These are phyloP conservation scores for Corvus cornix DNA, from an alignment of 2,113 vertebrate species.

Conservation along the genomic window DNA sequence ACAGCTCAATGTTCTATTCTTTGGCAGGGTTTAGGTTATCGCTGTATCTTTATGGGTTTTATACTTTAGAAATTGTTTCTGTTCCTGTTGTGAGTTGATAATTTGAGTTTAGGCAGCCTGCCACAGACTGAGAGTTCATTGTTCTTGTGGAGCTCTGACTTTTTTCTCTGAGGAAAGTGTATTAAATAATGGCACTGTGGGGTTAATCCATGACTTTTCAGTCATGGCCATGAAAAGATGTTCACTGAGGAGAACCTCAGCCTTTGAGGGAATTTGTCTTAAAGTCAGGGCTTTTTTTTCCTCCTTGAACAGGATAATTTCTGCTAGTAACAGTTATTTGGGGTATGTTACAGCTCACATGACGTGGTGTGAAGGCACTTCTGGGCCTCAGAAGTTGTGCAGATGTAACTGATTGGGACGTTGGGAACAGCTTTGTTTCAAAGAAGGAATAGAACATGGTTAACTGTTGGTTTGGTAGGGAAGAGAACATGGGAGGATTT, in stretches of 20 bases:
- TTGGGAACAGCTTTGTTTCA: neutral
- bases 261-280: neutral
- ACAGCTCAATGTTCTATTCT: neutral
- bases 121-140: neutral
- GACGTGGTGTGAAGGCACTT: neutral
- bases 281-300: neutral
- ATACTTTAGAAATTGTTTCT: neutral
- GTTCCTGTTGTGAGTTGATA: neutral
- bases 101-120: neutral
- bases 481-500: neutral
- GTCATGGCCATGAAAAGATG: neutral
- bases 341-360: neutral
- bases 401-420: neutral
- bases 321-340: neutral
- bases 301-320: neutral
- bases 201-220: neutral
- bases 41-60: neutral
- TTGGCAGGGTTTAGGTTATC: neutral
- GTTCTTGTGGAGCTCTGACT: neutral
- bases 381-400: neutral
- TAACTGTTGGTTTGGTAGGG: neutral
- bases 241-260: neutral
- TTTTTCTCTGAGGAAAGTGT: neutral
- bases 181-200: neutral
- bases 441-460: neutral